phyloP scores from a whole-genome alignment of 2,888 invertebrate species.

The Agrenia bidenticulata region DNA sequence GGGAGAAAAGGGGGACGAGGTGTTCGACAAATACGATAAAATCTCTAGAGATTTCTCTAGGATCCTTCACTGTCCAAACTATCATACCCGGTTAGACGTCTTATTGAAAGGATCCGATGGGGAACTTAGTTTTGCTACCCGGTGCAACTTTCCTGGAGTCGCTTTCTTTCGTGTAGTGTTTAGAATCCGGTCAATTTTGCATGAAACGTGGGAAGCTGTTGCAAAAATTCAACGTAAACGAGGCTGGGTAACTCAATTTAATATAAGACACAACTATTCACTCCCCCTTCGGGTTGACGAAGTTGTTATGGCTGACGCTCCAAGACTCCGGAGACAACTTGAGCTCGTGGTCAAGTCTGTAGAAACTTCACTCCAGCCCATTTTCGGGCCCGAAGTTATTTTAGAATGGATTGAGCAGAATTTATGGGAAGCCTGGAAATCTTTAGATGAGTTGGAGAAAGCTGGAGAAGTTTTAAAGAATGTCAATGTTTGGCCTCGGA shows the following conservation, averaged over 20 bases:
- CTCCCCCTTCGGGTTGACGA: slow-evolving; percentile 48
- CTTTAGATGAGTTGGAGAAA: slow-evolving; percentile 42
- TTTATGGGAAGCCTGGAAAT: slow-evolving; percentile 52
- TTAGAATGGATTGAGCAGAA: slow-evolving; percentile 53
- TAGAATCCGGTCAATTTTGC: slow-evolving; percentile 41
- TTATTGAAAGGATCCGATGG: slow-evolving; percentile 38
- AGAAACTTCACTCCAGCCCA: slow-evolving; percentile 45
- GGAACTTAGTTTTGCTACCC: slow-evolving; percentile 47
- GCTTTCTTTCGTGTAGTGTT: slow-evolving; percentile 51
- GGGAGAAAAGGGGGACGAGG: slow-evolving; percentile 12
- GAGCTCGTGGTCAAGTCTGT: slow-evolving; percentile 45
- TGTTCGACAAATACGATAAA: slow-evolving; percentile 45
- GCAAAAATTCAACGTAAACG: slow-evolving; percentile 43
- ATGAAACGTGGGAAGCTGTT: slow-evolving; percentile 50
- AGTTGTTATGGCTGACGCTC: slow-evolving; percentile 47
- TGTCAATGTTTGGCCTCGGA: slow-evolving; percentile 44
- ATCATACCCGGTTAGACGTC: slow-evolving; percentile 34
- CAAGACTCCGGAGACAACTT: slow-evolving; percentile 47
- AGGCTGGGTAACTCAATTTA: slow-evolving; percentile 51
- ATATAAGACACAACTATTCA: slow-evolving; percentile 50
- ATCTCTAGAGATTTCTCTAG: slow-evolving; percentile 42
- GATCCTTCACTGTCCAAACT: slow-evolving; percentile 46
- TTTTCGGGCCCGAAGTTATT: slow-evolving; percentile 43
- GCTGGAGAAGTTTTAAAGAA: slow-evolving; percentile 46
- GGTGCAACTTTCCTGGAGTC: slow-evolving; percentile 51